phyloP scores from a whole-genome alignment of 2,888 invertebrate species.

The Plagiodera versicolora region DNA sequence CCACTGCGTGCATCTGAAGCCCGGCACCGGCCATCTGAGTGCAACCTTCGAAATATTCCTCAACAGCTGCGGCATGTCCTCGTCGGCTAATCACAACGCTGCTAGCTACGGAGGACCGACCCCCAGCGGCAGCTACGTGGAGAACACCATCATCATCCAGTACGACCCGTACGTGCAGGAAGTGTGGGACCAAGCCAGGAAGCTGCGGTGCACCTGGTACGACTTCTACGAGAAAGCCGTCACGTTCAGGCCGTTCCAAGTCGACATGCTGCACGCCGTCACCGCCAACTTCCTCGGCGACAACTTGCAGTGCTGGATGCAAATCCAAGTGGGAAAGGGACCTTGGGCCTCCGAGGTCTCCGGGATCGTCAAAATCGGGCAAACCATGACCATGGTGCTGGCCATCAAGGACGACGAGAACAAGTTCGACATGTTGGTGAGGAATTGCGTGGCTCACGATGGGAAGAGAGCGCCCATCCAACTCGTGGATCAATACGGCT shows the following conservation, averaged over 20 bases:
- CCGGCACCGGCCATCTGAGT: constrained; percentile 86
- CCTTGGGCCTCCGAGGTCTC: constrained; percentile 98
- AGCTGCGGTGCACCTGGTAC: constrained; percentile 92
- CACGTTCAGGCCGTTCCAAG: constrained; percentile 93
- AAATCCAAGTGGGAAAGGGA: constrained; percentile 94
- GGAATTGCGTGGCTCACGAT: constrained; percentile 93
- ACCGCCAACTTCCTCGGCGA: constrained; percentile 95
- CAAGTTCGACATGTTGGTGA: constrained; percentile 92
- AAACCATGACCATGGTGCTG: constrained; percentile 96
- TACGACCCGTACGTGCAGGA: constrained; percentile 94
- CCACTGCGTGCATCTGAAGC: constrained; percentile 89
- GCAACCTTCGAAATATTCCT: constrained; percentile 93
- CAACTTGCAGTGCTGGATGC: constrained; percentile 97
- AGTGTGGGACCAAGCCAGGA: constrained; percentile 94
- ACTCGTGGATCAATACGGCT: constrained; percentile 90
- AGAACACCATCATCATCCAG: constrained; percentile 92
- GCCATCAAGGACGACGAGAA: constrained; percentile 95
- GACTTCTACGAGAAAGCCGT: constrained; percentile 95
- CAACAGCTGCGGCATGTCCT: constrained; percentile 91
- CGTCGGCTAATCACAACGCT: constrained; percentile 87
- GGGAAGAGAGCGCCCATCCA: constrained; percentile 92
- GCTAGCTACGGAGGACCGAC: constrained; percentile 83
- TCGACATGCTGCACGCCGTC: constrained; percentile 93
- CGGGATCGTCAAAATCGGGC: constrained; percentile 93
- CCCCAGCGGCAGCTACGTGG: constrained; percentile 90